Base-by-base conservation (phyloP, 2,888 invertebrate species). In the Malthinus seriepunctatus region DNA sequence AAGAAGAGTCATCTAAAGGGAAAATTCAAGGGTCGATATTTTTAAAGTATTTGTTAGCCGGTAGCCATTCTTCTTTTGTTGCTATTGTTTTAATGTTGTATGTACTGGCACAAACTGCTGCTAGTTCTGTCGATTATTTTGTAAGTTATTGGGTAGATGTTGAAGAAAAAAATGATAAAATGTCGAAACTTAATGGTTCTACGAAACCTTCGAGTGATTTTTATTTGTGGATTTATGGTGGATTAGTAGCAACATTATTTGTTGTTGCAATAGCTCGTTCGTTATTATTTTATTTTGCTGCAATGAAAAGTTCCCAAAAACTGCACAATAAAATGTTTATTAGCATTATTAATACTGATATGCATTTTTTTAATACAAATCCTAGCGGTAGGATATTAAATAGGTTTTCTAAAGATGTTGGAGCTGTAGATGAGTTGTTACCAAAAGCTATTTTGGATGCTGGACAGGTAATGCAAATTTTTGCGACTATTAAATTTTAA, bases 321-420 rank as follows among this genome's bases (percentile, higher is more conserved):
- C 80, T 92, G 0, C 92, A 93, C 74, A 84, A 88, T 71, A 77
- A 67, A 8, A 89, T 91, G 88, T 91, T 92, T 73, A 78, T 80
- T 59, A 78, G 80, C 34, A 82, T 87, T 62, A 70, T 79, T 8
- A 71, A 71, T 33, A 80, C 85, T 1, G 80, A 82, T 1, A 85
- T 89, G 79, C 73, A 83, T 51, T 95, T 95, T 76, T 95, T 93
- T 73, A 92, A 94, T 70, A 88, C 86, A 0, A 95, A 94, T 76
- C 91, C 93, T 2, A 86, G 88, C 67, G 90, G 90, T 32, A 82
- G 90, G 50, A 90, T 95, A 63, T 80, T 95, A 42, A 89, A 89
- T 63, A 69, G 93, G 63, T 93, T 94, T 71, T 88, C 93, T 1
- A 93, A 93, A 73, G 93, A 94, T 71, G 85, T 92, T 71, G 91